These are phyloP conservation scores for Macroteleia sp. DNA, from an alignment of 2,888 invertebrate species.

Conservation along the genomic window DNA sequence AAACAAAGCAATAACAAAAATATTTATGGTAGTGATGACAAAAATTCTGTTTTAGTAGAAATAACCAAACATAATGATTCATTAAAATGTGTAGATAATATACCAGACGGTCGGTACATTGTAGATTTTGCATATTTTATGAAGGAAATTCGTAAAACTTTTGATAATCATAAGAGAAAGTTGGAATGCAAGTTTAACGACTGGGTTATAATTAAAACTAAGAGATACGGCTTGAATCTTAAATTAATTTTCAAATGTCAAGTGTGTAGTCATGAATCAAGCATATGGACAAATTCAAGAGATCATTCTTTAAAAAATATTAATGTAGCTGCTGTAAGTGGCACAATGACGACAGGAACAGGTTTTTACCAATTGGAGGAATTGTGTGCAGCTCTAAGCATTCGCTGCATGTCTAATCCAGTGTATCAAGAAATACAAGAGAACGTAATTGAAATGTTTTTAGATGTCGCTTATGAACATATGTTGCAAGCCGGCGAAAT, in stretches of 20 bases:
- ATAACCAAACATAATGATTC: too few relatives aligned
- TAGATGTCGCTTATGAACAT: background rate
- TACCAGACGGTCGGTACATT: too few relatives aligned
- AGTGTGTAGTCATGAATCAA: constrained; percentile 12
- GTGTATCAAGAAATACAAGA: constrained; percentile 37
- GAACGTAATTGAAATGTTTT: constrained; percentile 22
- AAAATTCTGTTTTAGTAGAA: too few relatives aligned
- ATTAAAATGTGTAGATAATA: too few relatives aligned
- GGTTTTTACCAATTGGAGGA: constrained; percentile 63
- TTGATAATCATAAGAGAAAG: too few relatives aligned
- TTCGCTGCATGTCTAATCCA: constrained; percentile 46
- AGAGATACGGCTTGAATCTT: too few relatives aligned
- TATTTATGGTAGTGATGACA: too few relatives aligned
- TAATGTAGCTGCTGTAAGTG: constrained; percentile 52
- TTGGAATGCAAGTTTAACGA: too few relatives aligned
- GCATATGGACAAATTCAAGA: constrained; percentile 43
- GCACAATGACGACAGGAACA: constrained; percentile 47
- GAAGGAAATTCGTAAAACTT: too few relatives aligned
- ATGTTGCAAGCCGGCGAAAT: constrained; percentile 34
- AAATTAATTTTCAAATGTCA: constrained; percentile 16
- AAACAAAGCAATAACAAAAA: too few relatives aligned
- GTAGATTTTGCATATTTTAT: too few relatives aligned
- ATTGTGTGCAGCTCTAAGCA: constrained; percentile 42
- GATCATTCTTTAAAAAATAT: constrained; percentile 9
- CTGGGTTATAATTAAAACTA: too few relatives aligned